phyloP scores from a whole-genome alignment of 1,140 invertebrate genomes.

The Cryptotermes secundus region DNA sequence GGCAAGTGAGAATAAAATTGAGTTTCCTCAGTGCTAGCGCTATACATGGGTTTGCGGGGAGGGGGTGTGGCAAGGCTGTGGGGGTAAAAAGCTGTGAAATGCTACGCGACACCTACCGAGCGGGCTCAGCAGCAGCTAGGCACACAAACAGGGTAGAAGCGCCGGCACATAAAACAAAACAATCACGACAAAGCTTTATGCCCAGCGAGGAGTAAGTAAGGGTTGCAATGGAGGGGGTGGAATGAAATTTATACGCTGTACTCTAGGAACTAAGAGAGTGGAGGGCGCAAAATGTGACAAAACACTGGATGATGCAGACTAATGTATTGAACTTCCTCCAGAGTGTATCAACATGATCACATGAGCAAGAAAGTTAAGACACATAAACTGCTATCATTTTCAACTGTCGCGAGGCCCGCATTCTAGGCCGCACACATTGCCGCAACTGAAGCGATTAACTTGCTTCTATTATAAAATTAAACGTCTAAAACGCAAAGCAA shows the following conservation, averaged over 20 bases:
- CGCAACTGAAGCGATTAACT: too few species aligned
- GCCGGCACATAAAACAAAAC: slow-evolving; percentile 9
- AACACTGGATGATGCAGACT: neutral
- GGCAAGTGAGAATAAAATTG: slow-evolving; percentile 19
- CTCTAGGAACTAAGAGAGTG: neutral
- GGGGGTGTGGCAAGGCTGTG: slow-evolving; percentile 15
- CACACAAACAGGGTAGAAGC: neutral
- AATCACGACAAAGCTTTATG: neutral
- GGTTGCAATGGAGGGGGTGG: neutral
- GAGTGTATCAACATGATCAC: neutral
- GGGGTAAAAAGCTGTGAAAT: slow-evolving; percentile 19
- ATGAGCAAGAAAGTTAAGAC: neutral
- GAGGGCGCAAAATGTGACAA: neutral
- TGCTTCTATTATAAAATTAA: too few species aligned
- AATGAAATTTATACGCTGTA: slow-evolving; percentile 3
- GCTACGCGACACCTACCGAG: slow-evolving; percentile 12
- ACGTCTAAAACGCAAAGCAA: too few species aligned
- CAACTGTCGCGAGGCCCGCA: too few species aligned
- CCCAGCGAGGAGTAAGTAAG: slow-evolving; percentile 10
- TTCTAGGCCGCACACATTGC: too few species aligned
- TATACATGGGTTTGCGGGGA: slow-evolving; percentile 2
- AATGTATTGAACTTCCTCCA: neutral
- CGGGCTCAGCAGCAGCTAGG: neutral
- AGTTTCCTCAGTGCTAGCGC: slow-evolving; percentile 6
- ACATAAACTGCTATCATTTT: neutral